phyloP scores from a whole-genome alignment of 2,888 invertebrate species.

The Agonopterix heracliana region DNA sequence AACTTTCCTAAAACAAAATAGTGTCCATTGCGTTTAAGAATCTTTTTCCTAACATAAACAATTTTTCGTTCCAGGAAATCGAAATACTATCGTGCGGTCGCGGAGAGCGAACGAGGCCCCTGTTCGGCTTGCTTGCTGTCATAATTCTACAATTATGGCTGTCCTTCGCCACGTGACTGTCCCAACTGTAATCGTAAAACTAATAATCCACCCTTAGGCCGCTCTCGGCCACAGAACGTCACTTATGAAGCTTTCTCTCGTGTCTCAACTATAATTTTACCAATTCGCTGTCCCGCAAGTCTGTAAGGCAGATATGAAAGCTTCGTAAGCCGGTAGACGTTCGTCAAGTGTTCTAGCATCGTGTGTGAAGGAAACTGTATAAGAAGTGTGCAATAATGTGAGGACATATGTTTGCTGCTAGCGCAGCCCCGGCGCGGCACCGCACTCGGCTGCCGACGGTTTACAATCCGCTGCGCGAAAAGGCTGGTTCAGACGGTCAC shows the following conservation, averaged over 20 bases:
- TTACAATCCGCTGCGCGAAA: too few species aligned
- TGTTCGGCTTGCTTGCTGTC: slow-evolving; percentile 33
- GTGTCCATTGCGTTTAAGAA: too few species aligned
- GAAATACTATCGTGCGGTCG: slow-evolving; percentile 80
- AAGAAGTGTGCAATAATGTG: slow-evolving; percentile 30
- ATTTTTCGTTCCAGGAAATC: slow-evolving; percentile 80
- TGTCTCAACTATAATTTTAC: slow-evolving; percentile 12
- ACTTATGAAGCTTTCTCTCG: slow-evolving; percentile 23
- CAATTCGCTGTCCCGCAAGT: neutral
- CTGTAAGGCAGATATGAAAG: slow-evolving; percentile 23
- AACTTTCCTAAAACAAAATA: too few species aligned
- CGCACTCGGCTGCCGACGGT: too few species aligned
- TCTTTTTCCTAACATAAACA: too few species aligned
- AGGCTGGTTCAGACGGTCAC: too few species aligned
- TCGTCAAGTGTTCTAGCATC: slow-evolving; percentile 34
- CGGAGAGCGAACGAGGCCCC: slow-evolving; percentile 38
- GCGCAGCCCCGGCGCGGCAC: neutral
- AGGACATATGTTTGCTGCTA: slow-evolving; percentile 15
- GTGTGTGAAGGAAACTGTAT: slow-evolving; percentile 36
- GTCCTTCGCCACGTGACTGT: slow-evolving; percentile 57
- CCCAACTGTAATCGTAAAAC: slow-evolving; percentile 17
- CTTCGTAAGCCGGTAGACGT: slow-evolving; percentile 32
- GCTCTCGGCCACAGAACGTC: slow-evolving; percentile 18
- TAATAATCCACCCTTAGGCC: slow-evolving; percentile 11
- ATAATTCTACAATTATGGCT: slow-evolving; percentile 34